phyloP scores from a whole-genome alignment of 2,888 invertebrate genomes.

The Mythimna vitellina region DNA sequence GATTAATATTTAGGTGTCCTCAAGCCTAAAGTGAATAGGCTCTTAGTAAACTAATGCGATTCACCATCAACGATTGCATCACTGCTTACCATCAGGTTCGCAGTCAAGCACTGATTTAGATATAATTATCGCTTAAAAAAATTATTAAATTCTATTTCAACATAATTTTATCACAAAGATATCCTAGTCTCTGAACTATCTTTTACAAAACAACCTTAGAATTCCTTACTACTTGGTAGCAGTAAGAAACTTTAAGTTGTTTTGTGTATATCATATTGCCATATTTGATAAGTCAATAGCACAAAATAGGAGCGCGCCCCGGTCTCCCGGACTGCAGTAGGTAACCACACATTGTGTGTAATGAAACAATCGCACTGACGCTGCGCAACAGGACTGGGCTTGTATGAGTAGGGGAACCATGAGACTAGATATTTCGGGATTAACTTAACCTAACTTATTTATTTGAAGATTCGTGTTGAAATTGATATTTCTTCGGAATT shows the following conservation, averaged over 20 bases:
- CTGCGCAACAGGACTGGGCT: constrained; percentile 44
- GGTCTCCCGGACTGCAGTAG: not conserved
- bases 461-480: no score
- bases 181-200: not conserved
- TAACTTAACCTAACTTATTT: no score
- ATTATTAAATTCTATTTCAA: not conserved
- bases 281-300: constrained; percentile 61
- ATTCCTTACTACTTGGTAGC: not conserved
- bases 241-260: no score
- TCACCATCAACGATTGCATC: no score
- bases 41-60: no score
- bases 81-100: no score
- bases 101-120: no score
- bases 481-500: no score
- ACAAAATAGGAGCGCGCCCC: constrained; percentile 32
- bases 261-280: constrained; percentile 26
- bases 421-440: no score
- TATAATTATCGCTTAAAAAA: not conserved
- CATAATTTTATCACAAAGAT: not conserved
- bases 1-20: no score
- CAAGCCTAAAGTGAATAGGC: no score
- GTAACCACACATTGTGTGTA: constrained; percentile 65
- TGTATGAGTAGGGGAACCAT: constrained; percentile 25
- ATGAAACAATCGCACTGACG: constrained; percentile 67
- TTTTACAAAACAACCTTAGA: constrained; percentile 12